phyloP scores from a whole-genome alignment of 2,888 invertebrate species.

The Protophormia terraenovae region DNA sequence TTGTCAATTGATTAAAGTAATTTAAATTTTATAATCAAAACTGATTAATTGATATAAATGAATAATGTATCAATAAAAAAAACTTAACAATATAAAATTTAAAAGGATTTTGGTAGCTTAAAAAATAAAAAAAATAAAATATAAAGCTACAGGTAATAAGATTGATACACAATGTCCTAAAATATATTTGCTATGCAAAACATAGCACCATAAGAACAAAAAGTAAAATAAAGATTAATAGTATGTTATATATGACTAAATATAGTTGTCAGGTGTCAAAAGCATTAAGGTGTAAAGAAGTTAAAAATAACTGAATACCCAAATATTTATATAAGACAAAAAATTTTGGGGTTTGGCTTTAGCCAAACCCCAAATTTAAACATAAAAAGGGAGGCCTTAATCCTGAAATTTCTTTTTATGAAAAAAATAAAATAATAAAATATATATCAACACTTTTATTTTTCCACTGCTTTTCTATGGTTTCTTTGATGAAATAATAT shows the following conservation, averaged over 20 bases:
- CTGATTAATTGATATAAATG: too few relatives aligned
- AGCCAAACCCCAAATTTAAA: neutral
- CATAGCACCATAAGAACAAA: neutral
- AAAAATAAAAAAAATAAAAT: too few relatives aligned
- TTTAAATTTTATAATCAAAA: too few relatives aligned
- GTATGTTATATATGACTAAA: neutral
- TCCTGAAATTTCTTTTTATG: neutral
- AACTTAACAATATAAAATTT: too few relatives aligned
- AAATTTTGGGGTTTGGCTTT: neutral
- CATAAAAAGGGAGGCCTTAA: neutral
- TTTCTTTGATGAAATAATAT: neutral
- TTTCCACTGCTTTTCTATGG: neutral
- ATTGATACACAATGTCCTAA: neutral
- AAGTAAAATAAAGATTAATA: constrained; percentile 21
- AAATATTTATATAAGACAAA: too few relatives aligned
- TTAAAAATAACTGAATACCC: neutral
- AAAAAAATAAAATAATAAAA: neutral
- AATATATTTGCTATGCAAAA: neutral
- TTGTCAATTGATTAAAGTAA: too few relatives aligned
- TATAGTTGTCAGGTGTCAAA: constrained; percentile 1
- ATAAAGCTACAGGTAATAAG: constrained; percentile 2
- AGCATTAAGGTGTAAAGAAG: neutral
- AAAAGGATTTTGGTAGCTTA: too few relatives aligned
- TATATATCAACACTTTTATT: constrained; percentile 1
- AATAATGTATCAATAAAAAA: too few relatives aligned